phyloP scores from a whole-genome alignment of 2,888 invertebrate genomes.

The Tetranychus piercei region DNA sequence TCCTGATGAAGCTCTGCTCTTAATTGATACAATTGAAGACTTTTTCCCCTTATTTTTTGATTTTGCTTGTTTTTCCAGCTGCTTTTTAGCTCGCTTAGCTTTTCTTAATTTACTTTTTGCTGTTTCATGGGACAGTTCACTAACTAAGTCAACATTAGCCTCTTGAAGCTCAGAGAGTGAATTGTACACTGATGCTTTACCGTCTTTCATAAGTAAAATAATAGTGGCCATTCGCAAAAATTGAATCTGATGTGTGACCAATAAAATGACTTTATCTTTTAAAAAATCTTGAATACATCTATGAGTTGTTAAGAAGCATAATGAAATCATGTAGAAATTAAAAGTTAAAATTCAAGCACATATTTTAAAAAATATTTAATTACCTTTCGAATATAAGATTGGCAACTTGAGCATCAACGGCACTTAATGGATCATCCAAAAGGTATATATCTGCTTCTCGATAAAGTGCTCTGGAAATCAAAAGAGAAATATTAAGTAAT shows the following conservation, averaged over 20 bases:
- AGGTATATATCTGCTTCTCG: slow-evolving; percentile 26
- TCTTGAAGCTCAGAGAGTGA: neutral
- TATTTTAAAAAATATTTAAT: neutral
- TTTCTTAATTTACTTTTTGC: neutral
- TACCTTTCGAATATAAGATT: slow-evolving; percentile 27
- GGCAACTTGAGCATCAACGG: slow-evolving; percentile 25
- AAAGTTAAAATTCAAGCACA: neutral
- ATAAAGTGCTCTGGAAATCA: slow-evolving; percentile 20
- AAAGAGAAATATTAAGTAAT: neutral
- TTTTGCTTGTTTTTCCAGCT: neutral
- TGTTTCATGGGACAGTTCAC: neutral
- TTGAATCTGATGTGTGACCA: slow-evolving; percentile 40
- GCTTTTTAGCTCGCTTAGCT: neutral
- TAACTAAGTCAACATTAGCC: neutral
- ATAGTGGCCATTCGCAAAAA: slow-evolving; percentile 34
- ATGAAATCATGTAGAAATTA: neutral
- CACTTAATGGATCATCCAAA: slow-evolving; percentile 26
- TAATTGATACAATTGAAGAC: neutral
- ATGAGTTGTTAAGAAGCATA: neutral
- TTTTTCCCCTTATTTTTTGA: neutral
- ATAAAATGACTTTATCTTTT: slow-evolving; percentile 33
- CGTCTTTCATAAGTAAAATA: slow-evolving; percentile 35
- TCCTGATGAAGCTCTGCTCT: neutral
- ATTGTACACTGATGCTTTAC: neutral
- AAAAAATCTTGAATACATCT: slow-evolving; percentile 22